These are phyloP conservation scores for Pachypeltis micranthus DNA, from an alignment of 1,140 invertebrate species.

Conservation along the genomic window DNA sequence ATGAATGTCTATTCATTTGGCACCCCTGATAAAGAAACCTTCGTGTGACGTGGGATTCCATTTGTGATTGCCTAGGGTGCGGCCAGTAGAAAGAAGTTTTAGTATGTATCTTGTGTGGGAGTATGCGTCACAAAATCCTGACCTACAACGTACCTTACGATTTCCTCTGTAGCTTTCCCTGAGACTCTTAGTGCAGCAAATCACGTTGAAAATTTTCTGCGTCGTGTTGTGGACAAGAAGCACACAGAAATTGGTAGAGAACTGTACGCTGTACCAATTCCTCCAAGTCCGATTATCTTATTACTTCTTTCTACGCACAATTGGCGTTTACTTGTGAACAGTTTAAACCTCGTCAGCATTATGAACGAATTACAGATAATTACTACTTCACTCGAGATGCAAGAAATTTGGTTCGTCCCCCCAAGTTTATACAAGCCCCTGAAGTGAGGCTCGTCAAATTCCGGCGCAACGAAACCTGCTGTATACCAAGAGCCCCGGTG, in stretches of 20 bases:
- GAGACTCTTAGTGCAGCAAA: neutral
- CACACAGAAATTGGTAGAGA: neutral
- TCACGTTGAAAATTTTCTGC: neutral
- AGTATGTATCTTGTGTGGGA: too few relatives aligned
- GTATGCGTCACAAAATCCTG: too few relatives aligned
- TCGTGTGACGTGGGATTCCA: too few relatives aligned
- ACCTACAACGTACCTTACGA: too few relatives aligned
- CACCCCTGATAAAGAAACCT: too few relatives aligned
- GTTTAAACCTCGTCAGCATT: neutral
- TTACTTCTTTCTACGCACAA: neutral
- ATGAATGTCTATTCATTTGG: too few relatives aligned
- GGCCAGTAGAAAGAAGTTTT: too few relatives aligned
- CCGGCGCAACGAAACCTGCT: neutral
- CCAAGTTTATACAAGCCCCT: neutral
- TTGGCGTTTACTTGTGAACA: neutral
- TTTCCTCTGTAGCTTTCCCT: too few relatives aligned
- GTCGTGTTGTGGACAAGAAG: neutral
- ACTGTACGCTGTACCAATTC: too few relatives aligned
- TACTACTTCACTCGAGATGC: neutral
- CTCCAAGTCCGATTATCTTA: too few relatives aligned
- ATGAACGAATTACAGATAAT: neutral
- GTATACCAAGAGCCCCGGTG: neutral
- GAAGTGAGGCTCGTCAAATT: neutral
- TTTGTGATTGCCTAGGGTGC: too few relatives aligned
- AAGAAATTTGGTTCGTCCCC: neutral